Evolutionary conservation across 2,888 invertebrate species (phyloP), one percentile per base, ranked within the genome.

Genomic region (Ischnura elegans): DNA sequence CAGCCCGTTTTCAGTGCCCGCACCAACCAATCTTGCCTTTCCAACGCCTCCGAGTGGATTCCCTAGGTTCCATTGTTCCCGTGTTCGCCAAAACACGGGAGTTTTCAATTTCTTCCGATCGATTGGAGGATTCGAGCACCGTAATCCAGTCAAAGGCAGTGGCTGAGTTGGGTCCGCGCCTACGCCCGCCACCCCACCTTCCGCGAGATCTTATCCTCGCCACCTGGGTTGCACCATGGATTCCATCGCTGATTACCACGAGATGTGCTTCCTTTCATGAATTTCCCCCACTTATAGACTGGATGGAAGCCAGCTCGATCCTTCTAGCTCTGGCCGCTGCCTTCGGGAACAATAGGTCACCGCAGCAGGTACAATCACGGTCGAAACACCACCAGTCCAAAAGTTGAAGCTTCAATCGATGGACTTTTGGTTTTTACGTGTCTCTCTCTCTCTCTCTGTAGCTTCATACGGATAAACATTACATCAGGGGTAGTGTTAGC

Each of bases 181-280:
- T 36, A 36, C 76, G n/a, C 25, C 76, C 76, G 76, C 36, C 76
- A 36, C 10, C 5, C 76, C 25, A 61, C 10, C 76, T 36, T 36
- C 6, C 61, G 25, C 61, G 61, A 61, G 61, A 61, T 61, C 29
- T 36, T 76, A 76, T 76, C 76, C 76, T 36, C 36, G 3, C 76
- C 10, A 36, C 36, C 36, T 36, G 8, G 13, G 16, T 16, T 76
- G 76, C 76, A 36, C 29, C 76, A 36, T 36, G 76, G 76, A 76
- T 76, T 36, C 76, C 61, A 61, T 25, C 76, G 76, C 76, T 76
- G 76, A 76, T 76, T 76, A 76, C 76, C 76, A 25, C 76, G 76
- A 76, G 76, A 10, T 36, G 76, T 76, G n/a, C n/a, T 76, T 76
- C 76, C 76, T 76, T 76, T 76, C 76, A n/a, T 76, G 36, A 76